phyloP scores from a whole-genome alignment of 1,140 invertebrate genomes.

The Cyclargus thomasi region DNA sequence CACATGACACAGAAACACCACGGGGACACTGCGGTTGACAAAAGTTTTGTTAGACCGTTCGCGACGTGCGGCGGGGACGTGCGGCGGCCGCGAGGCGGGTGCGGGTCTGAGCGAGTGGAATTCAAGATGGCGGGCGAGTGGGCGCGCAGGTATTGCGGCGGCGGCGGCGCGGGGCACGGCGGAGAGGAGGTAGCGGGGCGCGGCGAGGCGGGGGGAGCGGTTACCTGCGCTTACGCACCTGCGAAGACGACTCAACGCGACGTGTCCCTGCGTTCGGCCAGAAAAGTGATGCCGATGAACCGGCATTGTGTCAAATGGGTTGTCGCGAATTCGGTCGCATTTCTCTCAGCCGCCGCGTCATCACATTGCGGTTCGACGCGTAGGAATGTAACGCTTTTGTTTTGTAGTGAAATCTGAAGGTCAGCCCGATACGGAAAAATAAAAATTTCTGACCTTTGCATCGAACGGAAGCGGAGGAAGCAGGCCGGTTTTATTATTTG shows the following conservation, averaged over 20 bases:
- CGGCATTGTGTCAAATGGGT: conserved; percentile 70
- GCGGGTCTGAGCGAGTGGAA: conserved; percentile 70
- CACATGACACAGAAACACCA: conserved; percentile 66
- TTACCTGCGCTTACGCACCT: conserved; percentile 70
- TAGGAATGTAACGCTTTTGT: conserved; percentile 61
- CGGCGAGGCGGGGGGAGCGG: conserved; percentile 23
- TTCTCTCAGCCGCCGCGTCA: conserved; percentile 55
- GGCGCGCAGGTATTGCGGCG: conserved; percentile 30
- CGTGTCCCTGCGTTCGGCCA: conserved; percentile 16
- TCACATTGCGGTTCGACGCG: conserved; percentile 46
- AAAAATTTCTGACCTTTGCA: background rate
- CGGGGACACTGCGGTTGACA: conserved; percentile 44
- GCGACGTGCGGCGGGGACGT: conserved; percentile 47
- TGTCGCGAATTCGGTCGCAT: conserved; percentile 68
- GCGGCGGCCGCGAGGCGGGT: conserved; percentile 55
- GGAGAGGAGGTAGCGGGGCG: conserved; percentile 15
- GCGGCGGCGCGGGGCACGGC: conserved; percentile 16
- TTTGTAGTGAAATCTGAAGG: conserved; percentile 66
- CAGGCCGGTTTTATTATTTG: too few species aligned
- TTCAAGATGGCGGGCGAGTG: conserved; percentile 63
- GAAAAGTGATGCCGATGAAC: conserved; percentile 55
- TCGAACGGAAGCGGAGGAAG: background rate
- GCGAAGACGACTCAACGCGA: conserved; percentile 53
- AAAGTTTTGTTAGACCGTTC: conserved; percentile 33
- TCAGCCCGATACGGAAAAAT: conserved; percentile 41